These are phyloP conservation scores for Ciconia maguari DNA, from an alignment of 2,113 vertebrate species.

Conservation along the genomic window DNA sequence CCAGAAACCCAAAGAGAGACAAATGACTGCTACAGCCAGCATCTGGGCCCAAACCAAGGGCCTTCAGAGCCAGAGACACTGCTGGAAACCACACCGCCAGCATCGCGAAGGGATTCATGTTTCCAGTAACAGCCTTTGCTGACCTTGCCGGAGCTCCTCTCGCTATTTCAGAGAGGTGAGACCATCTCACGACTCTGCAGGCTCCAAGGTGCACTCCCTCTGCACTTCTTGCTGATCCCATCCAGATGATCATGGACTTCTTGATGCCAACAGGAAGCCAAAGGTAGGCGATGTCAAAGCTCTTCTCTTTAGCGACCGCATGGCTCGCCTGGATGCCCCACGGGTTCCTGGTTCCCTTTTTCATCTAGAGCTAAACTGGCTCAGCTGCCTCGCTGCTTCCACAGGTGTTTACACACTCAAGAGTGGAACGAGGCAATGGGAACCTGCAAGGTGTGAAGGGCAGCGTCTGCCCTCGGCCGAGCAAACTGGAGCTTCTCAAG, in stretches of 20 bases:
- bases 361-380: background rate
- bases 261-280: background rate
- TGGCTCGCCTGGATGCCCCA: background rate
- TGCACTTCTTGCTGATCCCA: background rate
- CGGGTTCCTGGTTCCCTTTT: background rate
- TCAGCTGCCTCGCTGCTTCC: background rate
- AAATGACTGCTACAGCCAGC: background rate
- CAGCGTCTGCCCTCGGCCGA: background rate
- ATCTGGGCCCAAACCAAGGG: background rate
- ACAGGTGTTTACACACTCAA: background rate
- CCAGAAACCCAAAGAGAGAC: background rate
- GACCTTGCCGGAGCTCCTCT: background rate
- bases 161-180: background rate
- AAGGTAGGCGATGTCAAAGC: background rate
- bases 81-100: background rate
- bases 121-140: background rate
- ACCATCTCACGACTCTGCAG: background rate
- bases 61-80: background rate
- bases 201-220: background rate
- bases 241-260: background rate
- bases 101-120: background rate
- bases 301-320: accelerated
- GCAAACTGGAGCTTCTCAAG: background rate
- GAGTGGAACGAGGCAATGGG: background rate
- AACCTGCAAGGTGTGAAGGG: background rate